These are phyloP conservation scores for Clarias platycephalus DNA, from an alignment of 2,797 vertebrate genomes.

Conservation along the genomic window DNA sequence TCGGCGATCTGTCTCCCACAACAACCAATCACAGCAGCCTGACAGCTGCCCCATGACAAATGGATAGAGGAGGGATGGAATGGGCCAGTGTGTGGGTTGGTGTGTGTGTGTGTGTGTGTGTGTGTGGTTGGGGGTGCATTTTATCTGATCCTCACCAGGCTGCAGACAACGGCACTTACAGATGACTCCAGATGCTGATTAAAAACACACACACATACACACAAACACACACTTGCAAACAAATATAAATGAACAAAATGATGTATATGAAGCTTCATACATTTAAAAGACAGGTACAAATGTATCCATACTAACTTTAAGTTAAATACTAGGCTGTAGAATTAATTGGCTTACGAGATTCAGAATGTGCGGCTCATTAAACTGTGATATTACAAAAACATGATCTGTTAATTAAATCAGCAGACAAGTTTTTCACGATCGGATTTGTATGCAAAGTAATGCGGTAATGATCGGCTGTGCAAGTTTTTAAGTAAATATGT, in stretches of 20 bases:
- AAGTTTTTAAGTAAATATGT: background rate
- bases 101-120: constrained; percentile 40
- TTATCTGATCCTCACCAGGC: constrained; percentile 74
- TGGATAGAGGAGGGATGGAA: constrained; percentile 61
- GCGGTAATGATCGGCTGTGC: background rate
- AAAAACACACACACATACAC: constrained; percentile 44
- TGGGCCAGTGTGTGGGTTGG: constrained; percentile 54
- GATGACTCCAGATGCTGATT: constrained; percentile 62
- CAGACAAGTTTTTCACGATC: background rate
- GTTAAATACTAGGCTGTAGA: constrained; percentile 19
- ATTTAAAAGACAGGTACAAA: constrained; percentile 30
- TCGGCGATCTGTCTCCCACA: constrained; percentile 79
- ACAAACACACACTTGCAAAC: background rate
- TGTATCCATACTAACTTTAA: background rate
- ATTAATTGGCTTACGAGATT: constrained; percentile 17
- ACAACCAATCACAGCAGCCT: constrained; percentile 77
- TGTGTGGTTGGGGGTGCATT: constrained; percentile 61
- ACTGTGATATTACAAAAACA: constrained; percentile 16
- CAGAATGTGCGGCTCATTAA: constrained; percentile 12
- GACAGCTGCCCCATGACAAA: constrained; percentile 82
- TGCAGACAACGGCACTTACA: constrained; percentile 67
- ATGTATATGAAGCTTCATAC: constrained; percentile 12
- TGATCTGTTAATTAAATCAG: constrained; percentile 29
- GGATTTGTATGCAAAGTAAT: background rate
- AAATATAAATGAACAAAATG: constrained; percentile 15